phyloP scores from a whole-genome alignment of 1,140 invertebrate species.

The Zeugodacus cucurbitae region DNA sequence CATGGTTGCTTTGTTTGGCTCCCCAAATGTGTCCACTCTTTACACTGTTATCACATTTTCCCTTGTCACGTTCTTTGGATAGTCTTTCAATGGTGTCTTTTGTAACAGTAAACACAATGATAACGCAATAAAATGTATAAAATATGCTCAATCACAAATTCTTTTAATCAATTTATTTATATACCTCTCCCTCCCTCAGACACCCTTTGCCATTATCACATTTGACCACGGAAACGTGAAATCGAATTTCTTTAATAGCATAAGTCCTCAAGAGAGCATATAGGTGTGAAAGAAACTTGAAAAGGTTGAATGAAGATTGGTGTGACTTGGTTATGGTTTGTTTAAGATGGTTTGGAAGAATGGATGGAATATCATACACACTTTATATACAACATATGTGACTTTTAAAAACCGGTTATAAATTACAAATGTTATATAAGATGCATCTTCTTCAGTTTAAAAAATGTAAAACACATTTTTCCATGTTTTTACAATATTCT shows the following conservation, averaged over 20 bases:
- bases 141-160: constrained; percentile 40
- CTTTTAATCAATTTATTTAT: constrained; percentile 44
- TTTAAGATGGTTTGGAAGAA: no score
- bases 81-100: constrained; percentile 22
- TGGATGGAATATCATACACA: no score
- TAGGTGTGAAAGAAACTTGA: no score
- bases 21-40: not conserved
- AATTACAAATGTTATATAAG: no score
- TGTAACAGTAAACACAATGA: constrained; percentile 35
- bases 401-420: no score
- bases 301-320: no score
- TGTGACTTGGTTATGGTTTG: no score
- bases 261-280: not conserved
- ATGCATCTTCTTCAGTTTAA: no score
- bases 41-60: not conserved
- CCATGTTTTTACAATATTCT: no score
- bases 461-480: no score
- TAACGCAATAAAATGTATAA: constrained; percentile 42
- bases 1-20: not conserved
- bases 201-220: not conserved
- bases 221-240: not conserved
- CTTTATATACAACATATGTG: no score
- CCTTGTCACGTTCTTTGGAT: not conserved
- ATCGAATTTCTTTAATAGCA: not conserved
- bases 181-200: not conserved